These are phyloP conservation scores for Hemibagrus guttatus DNA, from an alignment of 2,797 vertebrate species.

Conservation along the genomic window DNA sequence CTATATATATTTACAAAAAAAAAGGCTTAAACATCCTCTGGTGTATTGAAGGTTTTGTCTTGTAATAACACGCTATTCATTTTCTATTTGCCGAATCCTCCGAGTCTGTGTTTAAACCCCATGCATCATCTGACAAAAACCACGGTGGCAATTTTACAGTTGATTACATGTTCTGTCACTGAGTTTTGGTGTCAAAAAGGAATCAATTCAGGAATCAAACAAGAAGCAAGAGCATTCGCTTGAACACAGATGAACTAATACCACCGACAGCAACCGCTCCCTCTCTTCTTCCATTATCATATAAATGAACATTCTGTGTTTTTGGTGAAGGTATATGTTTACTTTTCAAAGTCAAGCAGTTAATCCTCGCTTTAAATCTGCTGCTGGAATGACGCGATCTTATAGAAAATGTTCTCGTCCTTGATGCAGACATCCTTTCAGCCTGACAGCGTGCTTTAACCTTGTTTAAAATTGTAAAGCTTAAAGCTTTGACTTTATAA, in stretches of 20 bases:
- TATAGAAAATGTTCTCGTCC: background rate
- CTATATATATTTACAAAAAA: no score
- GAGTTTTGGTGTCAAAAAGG: background rate
- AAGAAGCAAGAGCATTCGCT: background rate
- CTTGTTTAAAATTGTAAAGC: background rate
- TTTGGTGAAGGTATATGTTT: background rate
- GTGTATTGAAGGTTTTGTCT: background rate
- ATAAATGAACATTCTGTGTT: background rate
- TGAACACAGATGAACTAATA: background rate
- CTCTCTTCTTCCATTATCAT: background rate
- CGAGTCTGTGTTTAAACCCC: background rate
- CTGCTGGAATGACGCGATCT: background rate
- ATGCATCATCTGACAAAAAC: background rate
- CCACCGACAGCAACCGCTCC: background rate
- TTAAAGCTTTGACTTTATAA: background rate
- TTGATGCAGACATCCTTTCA: background rate
- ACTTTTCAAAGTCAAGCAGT: slow-evolving; percentile 9
- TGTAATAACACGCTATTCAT: background rate
- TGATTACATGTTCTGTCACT: background rate
- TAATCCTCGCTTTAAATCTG: slow-evolving; percentile 5
- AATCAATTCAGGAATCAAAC: background rate
- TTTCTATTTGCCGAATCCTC: background rate
- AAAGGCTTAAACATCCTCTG: background rate
- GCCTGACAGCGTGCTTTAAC: background rate
- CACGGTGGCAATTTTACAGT: background rate